Conservation (phyloP, 2,888 invertebrate genomes). For the Rhimphoctona megacephalus region DNA sequence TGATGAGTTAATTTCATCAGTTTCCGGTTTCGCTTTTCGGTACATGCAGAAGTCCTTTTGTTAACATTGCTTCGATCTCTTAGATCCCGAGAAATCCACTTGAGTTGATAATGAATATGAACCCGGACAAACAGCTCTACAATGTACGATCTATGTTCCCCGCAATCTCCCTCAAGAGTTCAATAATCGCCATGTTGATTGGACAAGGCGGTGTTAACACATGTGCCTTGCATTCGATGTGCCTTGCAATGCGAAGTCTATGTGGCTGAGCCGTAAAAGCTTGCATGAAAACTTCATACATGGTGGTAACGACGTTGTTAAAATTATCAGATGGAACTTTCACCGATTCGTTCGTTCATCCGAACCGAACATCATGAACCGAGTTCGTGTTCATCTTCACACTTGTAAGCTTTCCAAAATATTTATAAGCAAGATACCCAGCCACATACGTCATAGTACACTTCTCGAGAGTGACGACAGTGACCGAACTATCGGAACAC, state of each 20-base stretch:
- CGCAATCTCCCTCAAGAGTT: slow-evolving; percentile 23
- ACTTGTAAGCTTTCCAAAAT: slow-evolving; percentile 48
- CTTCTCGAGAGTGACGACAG: too few species aligned
- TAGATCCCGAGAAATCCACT: slow-evolving; percentile 35
- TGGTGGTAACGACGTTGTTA: slow-evolving; percentile 21
- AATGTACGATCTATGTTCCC: slow-evolving; percentile 23
- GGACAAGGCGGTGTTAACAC: slow-evolving; percentile 22
- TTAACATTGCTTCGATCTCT: slow-evolving; percentile 17
- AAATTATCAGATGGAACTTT: slow-evolving; percentile 31
- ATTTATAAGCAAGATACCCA: too few species aligned
- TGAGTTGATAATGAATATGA: slow-evolving; percentile 27
- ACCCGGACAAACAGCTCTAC: slow-evolving; percentile 35
- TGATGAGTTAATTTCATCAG: slow-evolving; percentile 35
- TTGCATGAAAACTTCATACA: slow-evolving; percentile 10
- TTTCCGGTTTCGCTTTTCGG: slow-evolving; percentile 29
- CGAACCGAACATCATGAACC: too few species aligned
- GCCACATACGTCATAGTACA: too few species aligned
- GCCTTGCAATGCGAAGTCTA: slow-evolving; percentile 5
- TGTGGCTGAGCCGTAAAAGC: slow-evolving; percentile 23
- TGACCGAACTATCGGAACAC: too few species aligned
- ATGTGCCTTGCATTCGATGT: slow-evolving; percentile 28
- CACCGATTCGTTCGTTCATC: too few species aligned
- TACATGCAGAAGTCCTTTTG: neutral
- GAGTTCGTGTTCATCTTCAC: slow-evolving; percentile 41
- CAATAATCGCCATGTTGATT: slow-evolving; percentile 34